Evolutionary conservation across 2,888 invertebrate species (phyloP).

Genomic region (Drosophila merina): DNA sequence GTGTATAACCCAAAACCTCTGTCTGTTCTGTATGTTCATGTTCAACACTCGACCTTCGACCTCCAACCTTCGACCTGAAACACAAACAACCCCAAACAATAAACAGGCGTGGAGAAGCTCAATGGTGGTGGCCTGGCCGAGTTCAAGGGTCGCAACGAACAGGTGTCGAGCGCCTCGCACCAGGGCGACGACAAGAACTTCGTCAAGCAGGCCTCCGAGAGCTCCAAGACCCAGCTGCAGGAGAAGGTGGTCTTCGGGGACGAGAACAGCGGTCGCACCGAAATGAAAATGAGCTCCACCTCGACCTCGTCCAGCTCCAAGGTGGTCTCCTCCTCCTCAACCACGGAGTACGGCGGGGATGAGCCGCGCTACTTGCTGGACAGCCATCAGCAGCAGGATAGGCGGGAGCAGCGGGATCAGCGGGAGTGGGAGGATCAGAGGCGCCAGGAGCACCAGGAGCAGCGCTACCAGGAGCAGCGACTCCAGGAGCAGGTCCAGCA

Average conservation of each 20-base stretch:
- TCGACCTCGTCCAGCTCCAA: conserved; percentile 81
- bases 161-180: conserved; percentile 85
- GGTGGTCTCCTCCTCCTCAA: conserved; percentile 79
- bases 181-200: conserved; percentile 86
- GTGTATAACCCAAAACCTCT: conserved; percentile 39
- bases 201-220: conserved; percentile 84
- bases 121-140: conserved; percentile 88
- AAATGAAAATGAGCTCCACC: conserved; percentile 82
- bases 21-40: conserved; percentile 45
- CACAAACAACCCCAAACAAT: conserved; percentile 71
- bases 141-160: conserved; percentile 87
- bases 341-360: conserved; percentile 69
- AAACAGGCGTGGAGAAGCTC: conserved; percentile 86
- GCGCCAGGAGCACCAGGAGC: conserved; percentile 33
- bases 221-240: conserved; percentile 84
- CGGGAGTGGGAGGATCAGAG: conserved; percentile 35
- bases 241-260: conserved; percentile 85
- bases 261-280: conserved; percentile 84
- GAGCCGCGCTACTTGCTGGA: conserved; percentile 72
- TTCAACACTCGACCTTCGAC: conserved; percentile 73
- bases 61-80: conserved; percentile 19
- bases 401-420: conserved; percentile 36
- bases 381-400: conserved; percentile 8
- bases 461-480: conserved; percentile 35
- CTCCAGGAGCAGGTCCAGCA: conserved; percentile 32